These are phyloP conservation scores for Cordilura impudica DNA, from an alignment of 2,888 invertebrate genomes.

Conservation along the genomic window DNA sequence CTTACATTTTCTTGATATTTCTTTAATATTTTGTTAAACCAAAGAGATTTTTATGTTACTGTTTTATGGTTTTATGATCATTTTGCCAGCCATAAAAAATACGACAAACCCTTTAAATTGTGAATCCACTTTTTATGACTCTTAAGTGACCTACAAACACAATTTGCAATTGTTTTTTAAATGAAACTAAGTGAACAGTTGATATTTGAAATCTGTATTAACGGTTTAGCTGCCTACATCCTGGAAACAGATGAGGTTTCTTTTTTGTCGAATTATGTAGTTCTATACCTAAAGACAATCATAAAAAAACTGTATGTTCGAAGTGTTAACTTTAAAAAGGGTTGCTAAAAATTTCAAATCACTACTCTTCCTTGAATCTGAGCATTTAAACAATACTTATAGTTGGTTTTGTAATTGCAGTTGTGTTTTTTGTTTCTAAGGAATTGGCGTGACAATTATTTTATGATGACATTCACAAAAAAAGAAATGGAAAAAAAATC, in stretches of 20 bases:
- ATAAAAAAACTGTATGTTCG: conserved; percentile 35
- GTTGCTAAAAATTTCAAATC: conserved; percentile 19
- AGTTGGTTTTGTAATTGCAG: conserved; percentile 1
- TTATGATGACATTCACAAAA: conserved; percentile 52
- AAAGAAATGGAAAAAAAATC: neutral
- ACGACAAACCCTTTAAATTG: conserved; percentile 53
- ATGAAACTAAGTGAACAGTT: conserved; percentile 54
- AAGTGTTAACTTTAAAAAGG: conserved; percentile 5
- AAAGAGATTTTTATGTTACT: neutral
- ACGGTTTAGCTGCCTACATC: conserved; percentile 38
- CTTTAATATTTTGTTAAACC: neutral
- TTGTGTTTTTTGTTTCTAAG: conserved; percentile 3
- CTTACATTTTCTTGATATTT: neutral
- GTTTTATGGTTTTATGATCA: conserved; percentile 64
- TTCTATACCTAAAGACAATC: conserved; percentile 28
- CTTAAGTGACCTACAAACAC: conserved; percentile 64
- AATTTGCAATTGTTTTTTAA: conserved; percentile 65
- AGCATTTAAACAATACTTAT: neutral
- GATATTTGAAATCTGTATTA: conserved; percentile 37
- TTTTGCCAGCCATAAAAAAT: conserved; percentile 27
- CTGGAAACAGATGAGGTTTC: conserved; percentile 55
- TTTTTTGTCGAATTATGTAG: conserved; percentile 17
- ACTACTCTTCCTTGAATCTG: neutral
- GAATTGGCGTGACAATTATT: conserved; percentile 57
- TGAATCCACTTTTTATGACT: conserved; percentile 19